Percentiles rank a stretch among this genome's conserved stretches.
Conservation (phyloP, 1,140 invertebrate species). For the Spodoptera frugiperda region DNA sequence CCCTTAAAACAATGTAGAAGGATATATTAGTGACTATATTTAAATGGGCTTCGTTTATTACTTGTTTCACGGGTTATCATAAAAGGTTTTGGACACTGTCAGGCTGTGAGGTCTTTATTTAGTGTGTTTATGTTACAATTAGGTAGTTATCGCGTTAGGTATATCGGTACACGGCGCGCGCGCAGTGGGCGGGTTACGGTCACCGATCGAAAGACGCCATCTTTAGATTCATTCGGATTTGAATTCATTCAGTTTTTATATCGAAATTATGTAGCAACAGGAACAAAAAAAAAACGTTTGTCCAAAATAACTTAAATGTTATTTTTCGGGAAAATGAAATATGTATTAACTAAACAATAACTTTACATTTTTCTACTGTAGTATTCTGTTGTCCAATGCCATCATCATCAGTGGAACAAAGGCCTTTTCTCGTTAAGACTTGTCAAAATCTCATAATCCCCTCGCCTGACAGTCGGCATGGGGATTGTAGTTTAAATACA, state of each 20-base stretch:
- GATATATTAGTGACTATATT: not conserved
- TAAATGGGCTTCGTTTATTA: not conserved
- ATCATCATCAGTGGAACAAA: too few species aligned
- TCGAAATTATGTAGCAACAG: slow-evolving; percentile 15
- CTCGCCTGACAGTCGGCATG: too few species aligned
- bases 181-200: slow-evolving; percentile 45
- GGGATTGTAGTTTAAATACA: too few species aligned
- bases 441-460: too few species aligned
- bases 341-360: too few species aligned
- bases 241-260: slow-evolving; percentile 45
- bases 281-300: not conserved
- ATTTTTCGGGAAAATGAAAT: too few species aligned
- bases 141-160: slow-evolving; percentile 46
- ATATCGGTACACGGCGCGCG: slow-evolving; percentile 14
- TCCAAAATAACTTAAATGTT: too few species aligned
- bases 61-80: slow-evolving; percentile 14
- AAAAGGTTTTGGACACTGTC: slow-evolving; percentile 27
- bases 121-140: slow-evolving; percentile 46
- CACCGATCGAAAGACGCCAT: slow-evolving; percentile 42
- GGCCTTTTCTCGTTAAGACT: too few species aligned
- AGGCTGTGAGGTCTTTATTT: slow-evolving; percentile 45
- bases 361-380: too few species aligned
- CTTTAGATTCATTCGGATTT: slow-evolving; percentile 43
- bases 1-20: not conserved
- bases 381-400: too few species aligned